Percentiles rank a stretch among this genome's conserved stretches.
These are phyloP conservation scores for Trochalopteron elliotii DNA, from an alignment of 2,113 vertebrate genomes.

Conservation along the genomic window DNA sequence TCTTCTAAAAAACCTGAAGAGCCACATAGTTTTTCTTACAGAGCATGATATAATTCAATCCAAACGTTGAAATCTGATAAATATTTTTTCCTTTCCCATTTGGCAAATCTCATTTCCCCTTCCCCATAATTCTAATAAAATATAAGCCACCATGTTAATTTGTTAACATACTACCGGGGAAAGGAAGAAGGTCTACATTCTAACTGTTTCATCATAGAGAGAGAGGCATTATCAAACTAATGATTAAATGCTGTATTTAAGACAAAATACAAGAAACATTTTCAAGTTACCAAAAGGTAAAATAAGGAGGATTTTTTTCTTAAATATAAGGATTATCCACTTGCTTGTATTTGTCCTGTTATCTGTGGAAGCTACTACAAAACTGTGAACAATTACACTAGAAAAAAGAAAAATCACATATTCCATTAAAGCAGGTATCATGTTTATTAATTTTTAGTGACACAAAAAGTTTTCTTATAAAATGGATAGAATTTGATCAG, in stretches of 20 bases:
- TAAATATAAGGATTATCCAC: not conserved
- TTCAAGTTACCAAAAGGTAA: not conserved
- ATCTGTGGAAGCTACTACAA: not conserved
- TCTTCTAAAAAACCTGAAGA: not conserved
- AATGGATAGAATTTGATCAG: not conserved
- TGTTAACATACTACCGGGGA: not conserved
- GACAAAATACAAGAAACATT: not conserved
- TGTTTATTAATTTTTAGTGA: not conserved
- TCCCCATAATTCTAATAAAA: not conserved
- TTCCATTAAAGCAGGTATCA: not conserved
- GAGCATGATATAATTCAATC: not conserved
- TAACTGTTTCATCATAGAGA: not conserved
- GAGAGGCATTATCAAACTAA: not conserved
- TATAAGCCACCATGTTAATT: not conserved
- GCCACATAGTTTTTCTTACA: not conserved
- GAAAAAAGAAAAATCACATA: not conserved
- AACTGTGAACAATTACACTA: not conserved
- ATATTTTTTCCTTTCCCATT: not conserved
- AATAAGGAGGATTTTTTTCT: not conserved
- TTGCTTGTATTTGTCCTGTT: not conserved
- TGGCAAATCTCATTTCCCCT: not conserved
- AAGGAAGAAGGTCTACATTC: not conserved
- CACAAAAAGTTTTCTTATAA: not conserved
- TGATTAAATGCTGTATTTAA: not conserved
- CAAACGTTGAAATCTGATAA: not conserved